Evolutionary conservation across 1,140 invertebrate species (phyloP), one percentile per base, ranked within the genome.

Genomic region (Rhysida immarginata): DNA sequence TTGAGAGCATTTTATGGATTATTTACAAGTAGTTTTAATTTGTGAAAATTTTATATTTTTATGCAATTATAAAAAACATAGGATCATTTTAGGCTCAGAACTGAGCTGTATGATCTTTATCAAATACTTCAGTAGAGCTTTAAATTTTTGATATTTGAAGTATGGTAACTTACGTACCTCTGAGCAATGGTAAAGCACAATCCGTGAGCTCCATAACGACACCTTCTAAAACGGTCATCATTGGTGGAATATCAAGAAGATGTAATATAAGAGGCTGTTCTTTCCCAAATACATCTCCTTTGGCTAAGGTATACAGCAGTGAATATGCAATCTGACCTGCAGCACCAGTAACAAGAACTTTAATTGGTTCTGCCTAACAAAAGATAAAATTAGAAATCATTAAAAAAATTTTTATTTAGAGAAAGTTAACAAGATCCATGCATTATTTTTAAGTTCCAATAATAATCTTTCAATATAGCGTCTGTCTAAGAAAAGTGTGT

Each of bases 291-390:
- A 99, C 94, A 75, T 93, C 84, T 61, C 96, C 96, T 65, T 91
- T 92, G 18, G 88, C 89, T 62, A 99, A 78, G 71, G 90, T 86
- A 65, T 91, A 93, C 0, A 98, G 69, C 25, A 99, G 74, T 0
- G 94, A 97, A 70, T 99, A 99, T 42, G 91, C 96, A 64, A 99
- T 99, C 75, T 99, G 96, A 18, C 95, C 94, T 53, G 92, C 92
- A 64, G 96, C 96, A 59, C 96, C 96, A 57, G 96, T 99, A 11
- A 99, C 84, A 48, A 97, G 83, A 59, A 99, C 93, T 74, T 82
- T 82, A 64, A 96, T 84, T 68, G 88, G 83, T 74, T 84, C 81
- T 62, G 77, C 71, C 83, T 85, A 67, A 11, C 21, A 60, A 46
- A 20, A 46, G 23, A 46, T 13, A 11, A n/a, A 41, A 41, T 41